A percentile compares a stretch with the other conserved stretches of the same genome.
phyloP scores from a whole-genome alignment of 37 sponge, comb jelly and placozoan species.

The Ephydatia muelleri region DNA sequence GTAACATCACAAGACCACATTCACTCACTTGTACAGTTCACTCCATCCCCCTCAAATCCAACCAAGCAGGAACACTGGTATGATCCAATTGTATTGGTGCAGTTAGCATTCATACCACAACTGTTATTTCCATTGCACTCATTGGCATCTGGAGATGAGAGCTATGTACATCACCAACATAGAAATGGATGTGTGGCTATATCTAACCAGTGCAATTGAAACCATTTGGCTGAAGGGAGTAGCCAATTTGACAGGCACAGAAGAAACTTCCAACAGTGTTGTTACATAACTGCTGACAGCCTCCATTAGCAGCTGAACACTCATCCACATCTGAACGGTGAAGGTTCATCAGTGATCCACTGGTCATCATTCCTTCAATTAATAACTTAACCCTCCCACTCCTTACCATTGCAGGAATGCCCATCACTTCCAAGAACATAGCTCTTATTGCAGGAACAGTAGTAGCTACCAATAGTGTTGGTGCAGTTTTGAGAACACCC shows the following conservation, averaged over 20 bases:
- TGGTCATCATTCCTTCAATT: not conserved
- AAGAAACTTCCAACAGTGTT: constrained; percentile 36
- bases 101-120: constrained; percentile 12
- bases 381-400: not conserved
- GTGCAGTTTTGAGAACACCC: constrained; percentile 42
- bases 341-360: too few relatives aligned
- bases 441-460: constrained; percentile 11
- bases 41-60: constrained; percentile 41
- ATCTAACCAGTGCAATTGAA: constrained; percentile 20
- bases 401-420: not conserved
- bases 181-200: not conserved
- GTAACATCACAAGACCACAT: not conserved
- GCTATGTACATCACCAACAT: not conserved
- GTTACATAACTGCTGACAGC: constrained; percentile 29
- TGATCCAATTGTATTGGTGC: constrained; percentile 10
- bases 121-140: constrained; percentile 6
- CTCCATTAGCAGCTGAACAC: constrained; percentile 36
- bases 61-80: not conserved
- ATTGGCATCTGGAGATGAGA: constrained; percentile 31
- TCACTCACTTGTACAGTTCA: constrained; percentile 37
- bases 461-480: constrained; percentile 59
- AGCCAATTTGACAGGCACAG: constrained; percentile 43
- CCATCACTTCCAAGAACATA: constrained; percentile 6
- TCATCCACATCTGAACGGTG: constrained; percentile 39
- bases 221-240: not conserved